Percentiles rank a stretch among this genome's conserved stretches.
phyloP scores from a whole-genome alignment of 2,113 vertebrate genomes.

The Trachemys scripta region DNA sequence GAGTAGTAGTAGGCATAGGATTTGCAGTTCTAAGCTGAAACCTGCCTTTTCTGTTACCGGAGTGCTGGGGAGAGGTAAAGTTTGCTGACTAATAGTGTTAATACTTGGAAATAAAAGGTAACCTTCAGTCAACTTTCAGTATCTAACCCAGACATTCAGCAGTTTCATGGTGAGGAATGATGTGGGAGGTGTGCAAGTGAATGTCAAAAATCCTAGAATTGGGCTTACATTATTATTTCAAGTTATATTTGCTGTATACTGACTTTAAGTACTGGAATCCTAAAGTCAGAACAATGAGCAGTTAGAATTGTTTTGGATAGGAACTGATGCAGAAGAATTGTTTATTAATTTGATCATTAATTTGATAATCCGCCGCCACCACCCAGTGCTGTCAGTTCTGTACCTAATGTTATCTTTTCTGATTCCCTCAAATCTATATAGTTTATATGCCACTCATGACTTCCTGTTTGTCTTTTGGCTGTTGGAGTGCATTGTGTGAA shows the following conservation, averaged over 20 bases:
- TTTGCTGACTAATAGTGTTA: background rate
- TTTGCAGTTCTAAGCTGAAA: background rate
- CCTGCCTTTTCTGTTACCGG: background rate
- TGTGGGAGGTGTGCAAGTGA: background rate
- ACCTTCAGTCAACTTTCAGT: background rate
- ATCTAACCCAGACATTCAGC: fast-evolving
- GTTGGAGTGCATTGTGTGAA: background rate
- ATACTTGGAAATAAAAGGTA: background rate
- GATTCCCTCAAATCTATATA: background rate
- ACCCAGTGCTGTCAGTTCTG: fast-evolving
- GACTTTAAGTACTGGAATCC: background rate
- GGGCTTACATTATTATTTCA: background rate
- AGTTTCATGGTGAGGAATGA: background rate
- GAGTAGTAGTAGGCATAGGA: background rate
- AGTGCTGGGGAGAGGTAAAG: background rate
- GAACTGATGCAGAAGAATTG: background rate
- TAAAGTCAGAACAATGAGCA: background rate
- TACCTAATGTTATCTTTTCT: background rate
- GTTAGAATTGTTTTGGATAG: background rate
- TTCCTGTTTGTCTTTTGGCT: background rate
- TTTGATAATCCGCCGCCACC: fast-evolving
- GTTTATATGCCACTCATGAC: conserved; percentile 11
- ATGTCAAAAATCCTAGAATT: background rate
- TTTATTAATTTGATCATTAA: background rate
- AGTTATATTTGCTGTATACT: background rate